Evolutionary conservation across 2,888 invertebrate species (phyloP).

Genomic region (Clunio marinus): DNA sequence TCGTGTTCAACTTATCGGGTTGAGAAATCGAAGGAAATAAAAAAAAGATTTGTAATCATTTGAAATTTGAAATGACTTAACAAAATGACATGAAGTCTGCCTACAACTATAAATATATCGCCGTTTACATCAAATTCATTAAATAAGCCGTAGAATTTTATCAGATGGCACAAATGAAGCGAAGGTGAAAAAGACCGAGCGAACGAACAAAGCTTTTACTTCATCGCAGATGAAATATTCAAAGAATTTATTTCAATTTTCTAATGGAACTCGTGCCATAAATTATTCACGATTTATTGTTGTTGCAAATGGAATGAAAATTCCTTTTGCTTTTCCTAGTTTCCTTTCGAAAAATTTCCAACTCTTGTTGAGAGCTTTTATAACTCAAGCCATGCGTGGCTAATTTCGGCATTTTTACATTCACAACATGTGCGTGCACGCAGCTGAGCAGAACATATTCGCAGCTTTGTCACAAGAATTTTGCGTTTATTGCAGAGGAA

Average conservation of each 20-base stretch:
- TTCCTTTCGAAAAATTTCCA: background rate
- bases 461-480: too few species aligned
- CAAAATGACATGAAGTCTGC: background rate
- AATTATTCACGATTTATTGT: conserved; percentile 34
- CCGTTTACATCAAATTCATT: too few species aligned
- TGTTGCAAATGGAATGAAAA: conserved; percentile 1
- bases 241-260: conserved; percentile 23
- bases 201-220: background rate
- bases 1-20: background rate
- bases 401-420: background rate
- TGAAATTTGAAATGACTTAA: conserved; percentile 5
- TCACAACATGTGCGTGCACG: background rate
- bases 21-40: background rate
- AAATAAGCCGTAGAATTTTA: conserved; percentile 1
- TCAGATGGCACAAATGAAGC: background rate
- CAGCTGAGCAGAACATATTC: too few species aligned
- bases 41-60: background rate
- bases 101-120: background rate
- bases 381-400: background rate
- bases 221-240: conserved; percentile 17
- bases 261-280: conserved; percentile 24
- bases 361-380: background rate
- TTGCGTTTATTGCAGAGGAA: too few species aligned
- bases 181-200: conserved; percentile 5
- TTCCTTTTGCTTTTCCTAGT: background rate